Evolutionary conservation across 2,113 vertebrate species (phyloP).

Genomic region (Menidia beryllina): DNA sequence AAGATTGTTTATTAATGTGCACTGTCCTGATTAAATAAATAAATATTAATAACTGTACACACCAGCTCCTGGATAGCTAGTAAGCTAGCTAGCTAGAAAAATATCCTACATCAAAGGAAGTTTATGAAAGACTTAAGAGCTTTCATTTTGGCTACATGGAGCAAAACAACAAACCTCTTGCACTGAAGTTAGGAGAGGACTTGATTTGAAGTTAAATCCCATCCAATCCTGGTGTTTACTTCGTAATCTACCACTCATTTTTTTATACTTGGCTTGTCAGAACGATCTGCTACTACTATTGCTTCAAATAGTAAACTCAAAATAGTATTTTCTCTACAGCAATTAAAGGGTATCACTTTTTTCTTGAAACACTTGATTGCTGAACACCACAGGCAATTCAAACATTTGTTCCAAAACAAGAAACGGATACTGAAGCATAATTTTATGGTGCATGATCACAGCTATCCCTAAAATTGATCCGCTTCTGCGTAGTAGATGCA

Average conservation of each 20-base stretch:
- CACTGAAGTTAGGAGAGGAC: constrained; percentile 26
- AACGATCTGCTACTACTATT: constrained; percentile 44
- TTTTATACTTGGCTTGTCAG: constrained; percentile 43
- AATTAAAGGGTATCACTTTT: constrained; percentile 29
- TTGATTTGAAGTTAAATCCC: constrained; percentile 35
- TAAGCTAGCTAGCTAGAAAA: no score
- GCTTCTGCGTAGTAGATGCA: no score
- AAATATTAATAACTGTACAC: no score
- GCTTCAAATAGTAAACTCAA: constrained; percentile 44
- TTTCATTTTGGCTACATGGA: constrained; percentile 47
- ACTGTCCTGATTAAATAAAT: no score
- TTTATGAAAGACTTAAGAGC: no score
- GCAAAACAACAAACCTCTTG: constrained; percentile 30
- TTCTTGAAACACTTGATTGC: constrained; percentile 47
- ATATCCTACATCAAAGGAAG: no score
- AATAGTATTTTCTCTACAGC: constrained; percentile 39
- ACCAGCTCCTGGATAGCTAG: no score
- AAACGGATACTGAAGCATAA: no score
- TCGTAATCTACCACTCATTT: constrained; percentile 39
- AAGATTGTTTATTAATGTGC: no score
- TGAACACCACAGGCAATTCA: constrained; percentile 45
- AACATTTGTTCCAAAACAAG: constrained; percentile 5
- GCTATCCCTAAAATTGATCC: no score
- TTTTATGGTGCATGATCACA: no score
- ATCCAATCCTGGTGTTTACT: constrained; percentile 51